Evolutionary conservation across 2,113 vertebrate genomes (phyloP).

Genomic region (Scophthalmus maximus): DNA sequence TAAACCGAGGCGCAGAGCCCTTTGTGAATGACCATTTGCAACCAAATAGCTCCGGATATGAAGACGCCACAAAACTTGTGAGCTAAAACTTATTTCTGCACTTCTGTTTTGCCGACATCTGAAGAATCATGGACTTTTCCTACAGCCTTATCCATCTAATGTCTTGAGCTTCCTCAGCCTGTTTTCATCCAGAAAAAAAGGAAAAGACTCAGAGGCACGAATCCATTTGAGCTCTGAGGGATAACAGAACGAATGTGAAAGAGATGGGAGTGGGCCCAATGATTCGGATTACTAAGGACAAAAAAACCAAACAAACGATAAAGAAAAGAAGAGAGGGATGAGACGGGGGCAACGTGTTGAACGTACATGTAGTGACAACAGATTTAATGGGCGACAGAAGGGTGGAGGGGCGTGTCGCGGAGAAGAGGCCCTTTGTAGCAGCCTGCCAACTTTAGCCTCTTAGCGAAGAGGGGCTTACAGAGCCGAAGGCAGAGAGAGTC

Average conservation of each 20-base stretch:
- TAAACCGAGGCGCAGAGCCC: conserved; percentile 1
- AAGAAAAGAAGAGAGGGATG: neutral
- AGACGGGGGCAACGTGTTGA: conserved; percentile 13
- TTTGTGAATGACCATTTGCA: no score
- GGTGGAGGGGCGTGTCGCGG: conserved; percentile 34
- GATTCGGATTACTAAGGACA: conserved; percentile 27
- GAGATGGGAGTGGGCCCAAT: conserved; percentile 19
- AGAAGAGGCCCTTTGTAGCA: conserved; percentile 58
- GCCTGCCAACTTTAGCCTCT: conserved; percentile 71
- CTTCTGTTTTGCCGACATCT: neutral
- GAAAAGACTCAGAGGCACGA: neutral
- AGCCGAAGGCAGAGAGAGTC: conserved; percentile 44
- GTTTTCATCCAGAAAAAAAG: conserved; percentile 20
- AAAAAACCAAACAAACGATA: neutral
- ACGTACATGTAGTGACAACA: conserved; percentile 30
- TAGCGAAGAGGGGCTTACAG: conserved; percentile 65
- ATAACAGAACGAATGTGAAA: conserved; percentile 36
- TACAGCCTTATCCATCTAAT: no score
- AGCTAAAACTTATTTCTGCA: no score
- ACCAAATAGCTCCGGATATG: neutral
- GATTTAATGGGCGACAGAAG: conserved; percentile 48
- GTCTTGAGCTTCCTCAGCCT: no score
- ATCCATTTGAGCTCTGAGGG: conserved; percentile 37
- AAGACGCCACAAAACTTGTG: neutral
- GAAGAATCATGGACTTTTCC: no score